Conservation (phyloP, 2,113 vertebrate species). For the Xiphophorus maculatus region DNA sequence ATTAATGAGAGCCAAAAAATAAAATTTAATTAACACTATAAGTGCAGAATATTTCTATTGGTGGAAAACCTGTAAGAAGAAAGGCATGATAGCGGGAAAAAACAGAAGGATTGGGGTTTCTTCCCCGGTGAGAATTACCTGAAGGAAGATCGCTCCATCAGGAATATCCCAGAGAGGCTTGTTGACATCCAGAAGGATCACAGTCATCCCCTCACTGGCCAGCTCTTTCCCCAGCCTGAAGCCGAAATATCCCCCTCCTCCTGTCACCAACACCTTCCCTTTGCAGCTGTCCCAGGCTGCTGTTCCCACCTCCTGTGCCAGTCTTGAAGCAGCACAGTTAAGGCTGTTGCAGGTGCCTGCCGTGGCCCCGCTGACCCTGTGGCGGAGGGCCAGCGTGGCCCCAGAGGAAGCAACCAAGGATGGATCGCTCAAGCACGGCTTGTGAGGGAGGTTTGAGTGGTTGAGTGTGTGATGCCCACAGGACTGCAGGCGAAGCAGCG, state of each 20-base stretch:
- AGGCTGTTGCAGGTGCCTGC: slow-evolving; percentile 50
- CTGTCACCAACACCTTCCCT: slow-evolving; percentile 86
- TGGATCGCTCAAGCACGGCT: slow-evolving; percentile 51
- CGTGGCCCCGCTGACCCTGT: slow-evolving; percentile 56
- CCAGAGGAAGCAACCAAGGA: slow-evolving; percentile 11
- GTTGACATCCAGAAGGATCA: slow-evolving; percentile 86
- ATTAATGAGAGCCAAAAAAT: neutral
- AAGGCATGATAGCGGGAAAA: neutral
- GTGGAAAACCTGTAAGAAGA: neutral
- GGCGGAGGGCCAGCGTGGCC: slow-evolving; percentile 14
- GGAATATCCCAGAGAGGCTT: slow-evolving; percentile 82
- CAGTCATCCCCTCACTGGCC: slow-evolving; percentile 77
- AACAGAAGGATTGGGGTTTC: neutral
- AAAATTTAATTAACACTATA: neutral
- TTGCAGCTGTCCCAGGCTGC: slow-evolving; percentile 9
- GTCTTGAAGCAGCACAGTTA: slow-evolving; percentile 44
- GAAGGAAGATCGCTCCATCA: slow-evolving; percentile 80
- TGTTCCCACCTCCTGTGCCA: slow-evolving; percentile 17
- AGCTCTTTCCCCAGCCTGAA: slow-evolving; percentile 86
- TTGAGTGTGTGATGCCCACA: slow-evolving; percentile 34
- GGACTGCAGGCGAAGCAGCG: slow-evolving; percentile 57
- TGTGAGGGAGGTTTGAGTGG: slow-evolving; percentile 32
- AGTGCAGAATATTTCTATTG: neutral
- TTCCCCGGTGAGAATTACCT: slow-evolving; percentile 76
- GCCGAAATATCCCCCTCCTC: slow-evolving; percentile 92